phyloP scores from a whole-genome alignment of 2,888 invertebrate species.

The Eudasyphora cyanicolor region DNA sequence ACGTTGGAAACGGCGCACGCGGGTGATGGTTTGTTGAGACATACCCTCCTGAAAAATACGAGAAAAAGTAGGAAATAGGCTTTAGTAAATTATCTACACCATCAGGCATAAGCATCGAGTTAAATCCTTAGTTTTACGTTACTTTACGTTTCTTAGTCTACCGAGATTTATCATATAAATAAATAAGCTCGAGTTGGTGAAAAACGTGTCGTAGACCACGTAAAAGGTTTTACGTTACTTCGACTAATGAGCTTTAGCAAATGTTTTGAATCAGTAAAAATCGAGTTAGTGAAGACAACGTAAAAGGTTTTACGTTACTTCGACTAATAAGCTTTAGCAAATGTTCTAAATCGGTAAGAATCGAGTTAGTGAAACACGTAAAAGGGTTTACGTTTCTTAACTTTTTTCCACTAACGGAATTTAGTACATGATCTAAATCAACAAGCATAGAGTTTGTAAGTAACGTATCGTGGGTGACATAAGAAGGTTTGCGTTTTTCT shows the following conservation, averaged over 20 bases:
- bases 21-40: slow-evolving; percentile 94
- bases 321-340: not conserved
- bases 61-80: slow-evolving; percentile 39
- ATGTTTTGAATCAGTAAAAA: not conserved
- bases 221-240: too few species aligned
- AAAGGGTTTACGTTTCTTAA: not conserved
- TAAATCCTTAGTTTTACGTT: not conserved
- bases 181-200: too few species aligned
- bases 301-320: too few species aligned
- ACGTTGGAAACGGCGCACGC: slow-evolving; percentile 98
- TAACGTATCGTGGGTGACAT: too few species aligned
- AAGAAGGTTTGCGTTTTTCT: too few species aligned
- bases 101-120: not conserved
- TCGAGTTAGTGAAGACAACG: not conserved
- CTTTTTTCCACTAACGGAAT: too few species aligned
- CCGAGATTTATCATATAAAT: not conserved
- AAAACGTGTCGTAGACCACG: too few species aligned
- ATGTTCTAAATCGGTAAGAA: not conserved
- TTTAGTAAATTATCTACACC: not conserved
- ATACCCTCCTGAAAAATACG: slow-evolving; percentile 87
- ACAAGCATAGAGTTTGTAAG: too few species aligned
- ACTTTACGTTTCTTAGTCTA: too few species aligned
- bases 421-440: too few species aligned
- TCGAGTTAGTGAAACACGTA: not conserved
- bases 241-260: not conserved